Conservation (phyloP, 2,113 vertebrate genomes). For the Boleophthalmus pectinirostris region DNA sequence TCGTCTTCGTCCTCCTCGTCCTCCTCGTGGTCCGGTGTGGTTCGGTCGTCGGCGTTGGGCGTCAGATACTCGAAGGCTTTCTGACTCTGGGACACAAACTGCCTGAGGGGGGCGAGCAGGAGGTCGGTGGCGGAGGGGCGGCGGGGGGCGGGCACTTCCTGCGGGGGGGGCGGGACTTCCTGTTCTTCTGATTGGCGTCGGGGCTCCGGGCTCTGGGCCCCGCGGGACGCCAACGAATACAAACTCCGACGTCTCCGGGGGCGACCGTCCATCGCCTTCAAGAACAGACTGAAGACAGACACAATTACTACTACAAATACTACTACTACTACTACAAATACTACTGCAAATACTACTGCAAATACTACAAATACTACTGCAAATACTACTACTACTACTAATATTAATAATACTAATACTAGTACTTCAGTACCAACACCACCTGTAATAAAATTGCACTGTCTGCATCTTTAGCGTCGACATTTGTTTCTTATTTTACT, state of each 20-base stretch:
- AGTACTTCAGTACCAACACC: no score
- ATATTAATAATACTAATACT: no score
- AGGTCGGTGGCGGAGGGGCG: conserved; percentile 62
- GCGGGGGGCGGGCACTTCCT: conserved; percentile 19
- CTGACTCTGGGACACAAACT: conserved; percentile 73
- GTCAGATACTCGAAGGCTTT: conserved; percentile 73
- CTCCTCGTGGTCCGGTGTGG: no score
- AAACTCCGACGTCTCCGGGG: conserved; percentile 64
- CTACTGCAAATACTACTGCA: no score
- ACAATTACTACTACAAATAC: no score
- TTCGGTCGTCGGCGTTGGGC: conserved; percentile 20
- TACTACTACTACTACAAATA: no score
- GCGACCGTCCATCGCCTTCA: conserved; percentile 72
- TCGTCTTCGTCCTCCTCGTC: not conserved
- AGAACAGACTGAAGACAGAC: conserved; percentile 47
- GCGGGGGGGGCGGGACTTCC: conserved; percentile 19
- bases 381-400: no score
- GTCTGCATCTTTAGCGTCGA: no score
- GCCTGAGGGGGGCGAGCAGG: conserved; percentile 68
- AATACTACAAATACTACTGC: not conserved
- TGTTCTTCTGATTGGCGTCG: conserved; percentile 36
- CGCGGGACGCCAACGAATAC: conserved; percentile 21
- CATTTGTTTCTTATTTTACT: no score
- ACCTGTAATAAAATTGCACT: no score
- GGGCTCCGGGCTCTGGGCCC: conserved; percentile 25